Evolutionary conservation across 2,888 invertebrate genomes (phyloP), one percentile per base, ranked within the genome.

Genomic region (Lithophane ornitopus): DNA sequence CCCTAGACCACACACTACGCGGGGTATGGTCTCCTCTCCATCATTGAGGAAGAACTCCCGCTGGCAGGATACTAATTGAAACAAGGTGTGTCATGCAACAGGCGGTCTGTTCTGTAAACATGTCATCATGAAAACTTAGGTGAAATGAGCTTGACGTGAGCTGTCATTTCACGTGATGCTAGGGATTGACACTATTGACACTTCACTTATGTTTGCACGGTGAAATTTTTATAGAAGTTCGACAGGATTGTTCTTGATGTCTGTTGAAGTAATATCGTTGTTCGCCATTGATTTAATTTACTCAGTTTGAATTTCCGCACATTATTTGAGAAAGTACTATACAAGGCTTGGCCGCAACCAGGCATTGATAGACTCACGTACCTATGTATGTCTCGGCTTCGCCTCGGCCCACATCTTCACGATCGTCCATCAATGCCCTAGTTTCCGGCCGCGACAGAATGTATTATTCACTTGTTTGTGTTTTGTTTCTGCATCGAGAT

Each of bases 1-100:
- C 79, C 49, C 67, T 70, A 72, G 84, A 85, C 84, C 84, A 84
- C 84, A 84, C 84, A 84, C 83, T 83, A 82, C 12, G 83, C 54
- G 49, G 26, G 22, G 34, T 39, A 69, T 71, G 69, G 61, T 54
- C 34, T 61, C 8, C 26, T 14, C 39, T 28, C 44, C 68, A 67
- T 61, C 28, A 41, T 9, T 62, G 19, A 46, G 39, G n/a, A 61
- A 39, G n/a, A n/a, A 19, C 70, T 52, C 76, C 84, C 63, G 70
- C 75, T 68, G 85, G n/a, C 75, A 19, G n/a, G 26, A 16, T 6
- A 41, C 52, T 69, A 52, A 56, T 69, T 65, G 67, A 77, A 26
- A 62, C 46, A 44, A 62, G 66, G 52, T 52, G 66, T 46, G 46
- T 59, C 26, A 67, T 58, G 58, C 34, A 67, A 58, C 7, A 39